Base-by-base conservation (phyloP, 2,888 invertebrate genomes). In the Calliscelio sp. region DNA sequence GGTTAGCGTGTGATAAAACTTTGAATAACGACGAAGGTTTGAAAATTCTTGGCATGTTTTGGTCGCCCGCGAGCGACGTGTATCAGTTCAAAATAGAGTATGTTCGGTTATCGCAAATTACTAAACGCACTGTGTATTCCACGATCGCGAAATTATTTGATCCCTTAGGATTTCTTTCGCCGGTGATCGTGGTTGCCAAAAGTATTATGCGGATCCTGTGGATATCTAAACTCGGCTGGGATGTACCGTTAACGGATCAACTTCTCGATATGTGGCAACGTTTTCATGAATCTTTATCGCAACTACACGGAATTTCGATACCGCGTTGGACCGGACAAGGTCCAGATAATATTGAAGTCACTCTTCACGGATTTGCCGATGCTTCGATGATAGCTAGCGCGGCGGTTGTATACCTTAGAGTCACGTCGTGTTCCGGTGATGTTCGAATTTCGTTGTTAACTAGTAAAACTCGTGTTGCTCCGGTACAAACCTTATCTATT, bases 261-360 rank as follows among this genome's bases (percentile, higher is more conserved):
- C 28, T 6, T 8, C 28, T 28, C 4, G 28, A 28, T 28, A 28
- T 8, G 4, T 28, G 28, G 28, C 28, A 6, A 4, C 4, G 5
- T 28, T 28, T 6, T 28, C 8, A 28, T 8, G 28, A 8, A 28
- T 28, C 28, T 6, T 28, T 28, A 28, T 8, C 28, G 4, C 5
- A 28, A 6, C 8, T 28, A 28, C 38, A 20, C 16, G 25, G 24
- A 1, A 24, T 28, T 3, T 4, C 14, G 1, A 35, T 57, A 18
- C 32, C 55, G 5, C 32, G 32, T 18, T 57, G 55, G 55, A 57
- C 55, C 32, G 2, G 32, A 7, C 55, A 57, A 18, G 32, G 55
- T 18, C 11, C 32, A 24, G 28, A 28, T 8, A 55, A 2, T 1
- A n/a, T 3, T 10, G 0, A 22, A 3, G 4, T n/a, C n/a, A 14